phyloP scores from a whole-genome alignment of 2,888 invertebrate species.

The Eupithecia insigniata region DNA sequence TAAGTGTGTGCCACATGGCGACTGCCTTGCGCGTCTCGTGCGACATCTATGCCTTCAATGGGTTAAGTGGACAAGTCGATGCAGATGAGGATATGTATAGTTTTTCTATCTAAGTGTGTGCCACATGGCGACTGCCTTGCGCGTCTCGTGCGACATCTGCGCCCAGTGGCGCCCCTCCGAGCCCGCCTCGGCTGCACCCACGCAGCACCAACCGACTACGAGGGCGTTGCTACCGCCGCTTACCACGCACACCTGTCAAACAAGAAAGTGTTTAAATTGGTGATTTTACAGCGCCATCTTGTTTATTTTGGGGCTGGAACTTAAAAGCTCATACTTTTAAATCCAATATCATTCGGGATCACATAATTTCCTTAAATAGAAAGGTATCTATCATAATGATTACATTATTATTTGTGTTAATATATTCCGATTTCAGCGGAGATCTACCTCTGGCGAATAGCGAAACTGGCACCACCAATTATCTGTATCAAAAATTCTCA shows the following conservation, averaged over 20 bases:
- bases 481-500: no score
- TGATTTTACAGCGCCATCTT: background rate
- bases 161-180: conserved; percentile 93
- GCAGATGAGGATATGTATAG: conserved; percentile 35
- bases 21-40: no score
- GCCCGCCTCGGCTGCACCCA: conserved; percentile 88
- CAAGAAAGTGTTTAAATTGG: background rate
- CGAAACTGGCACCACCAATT: no score
- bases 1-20: no score
- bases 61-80: background rate
- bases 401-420: no score
- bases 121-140: conserved; percentile 96
- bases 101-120: conserved; percentile 89
- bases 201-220: conserved; percentile 88
- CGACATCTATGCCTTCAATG: conserved; percentile 74
- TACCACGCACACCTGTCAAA: conserved; percentile 76
- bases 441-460: no score
- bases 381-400: no score
- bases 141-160: conserved; percentile 93
- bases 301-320: background rate
- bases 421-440: no score
- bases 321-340: no score
- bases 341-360: background rate
- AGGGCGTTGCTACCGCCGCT: conserved; percentile 73
- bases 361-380: background rate